Evolutionary conservation across 1,140 invertebrate genomes (phyloP), one percentile per base, ranked within the genome.

Genomic region (Drosophila melanogaster): DNA sequence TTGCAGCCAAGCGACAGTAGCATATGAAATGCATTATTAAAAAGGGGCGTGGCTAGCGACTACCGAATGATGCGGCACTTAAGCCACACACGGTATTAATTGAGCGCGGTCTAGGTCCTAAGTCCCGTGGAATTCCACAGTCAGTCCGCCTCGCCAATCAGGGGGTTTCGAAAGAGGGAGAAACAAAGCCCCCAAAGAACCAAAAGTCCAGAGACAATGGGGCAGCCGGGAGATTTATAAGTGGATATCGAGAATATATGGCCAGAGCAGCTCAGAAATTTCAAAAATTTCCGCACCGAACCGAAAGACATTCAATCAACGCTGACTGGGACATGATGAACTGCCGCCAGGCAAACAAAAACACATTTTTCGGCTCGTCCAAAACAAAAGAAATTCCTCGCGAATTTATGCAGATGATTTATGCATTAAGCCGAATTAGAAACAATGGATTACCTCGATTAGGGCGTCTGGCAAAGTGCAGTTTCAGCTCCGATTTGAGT

Each of bases 331-430:
- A 57, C 72, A 79, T 83, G 79, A 83, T 83, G 77, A 70, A 86
- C 78, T 71, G 81, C 69, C 74, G 54, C 79, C 83, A 62, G 50
- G 43, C 75, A 87, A 72, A 73, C 66, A 58, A 81, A 61, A 70
- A 40, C 43, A 41, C 38, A 55, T 60, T 53, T 38, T 19, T 61
- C 10, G 22, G 38, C 15, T 22, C n/a, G 26, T 11, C 7, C 30
- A 46, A 79, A 62, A 83, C 84, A 89, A 89, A 84, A 43, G 79
- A 89, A 89, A 89, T 89, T 89, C 84, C 84, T 65, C 17, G 49
- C 62, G 79, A 89, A 89, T 89, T 89, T 89, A 89, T 89, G 84
- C 84, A 89, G 84, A 89, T 89, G 84, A 89, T 89, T 89, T 89
- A 89, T 89, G 84, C 72, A 51, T 72, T 72, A 59, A 17, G 14